Conservation (phyloP, 2,113 vertebrate species). For the Apteryx mantelli region DNA sequence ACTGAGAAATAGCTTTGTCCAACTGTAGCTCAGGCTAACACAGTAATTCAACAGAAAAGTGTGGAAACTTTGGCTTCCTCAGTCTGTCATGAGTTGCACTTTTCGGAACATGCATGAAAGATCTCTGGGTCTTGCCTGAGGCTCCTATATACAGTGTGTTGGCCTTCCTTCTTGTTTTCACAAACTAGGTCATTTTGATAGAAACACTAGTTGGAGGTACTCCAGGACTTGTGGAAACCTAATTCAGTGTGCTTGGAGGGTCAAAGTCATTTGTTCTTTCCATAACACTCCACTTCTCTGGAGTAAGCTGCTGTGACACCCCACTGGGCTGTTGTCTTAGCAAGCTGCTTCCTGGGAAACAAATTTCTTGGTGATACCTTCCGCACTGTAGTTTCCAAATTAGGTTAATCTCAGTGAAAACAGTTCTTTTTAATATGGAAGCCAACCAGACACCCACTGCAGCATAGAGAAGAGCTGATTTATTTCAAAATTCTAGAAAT, state of each 20-base stretch:
- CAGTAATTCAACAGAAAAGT: not conserved
- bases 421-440: conserved; percentile 1
- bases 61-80: not conserved
- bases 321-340: not conserved
- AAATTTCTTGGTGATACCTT: conserved; percentile 20
- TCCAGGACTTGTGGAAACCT: not conserved
- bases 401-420: conserved; percentile 22
- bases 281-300: not conserved
- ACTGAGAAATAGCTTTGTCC: not conserved
- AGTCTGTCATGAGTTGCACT: not conserved
- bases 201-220: conserved; percentile 6
- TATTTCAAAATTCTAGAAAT: conserved; percentile 61
- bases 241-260: not conserved
- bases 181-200: not conserved
- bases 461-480: conserved; percentile 41
- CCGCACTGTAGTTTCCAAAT: not conserved
- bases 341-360: conserved; percentile 31
- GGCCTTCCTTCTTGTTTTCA: not conserved
- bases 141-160: not conserved
- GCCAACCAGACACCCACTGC: conserved; percentile 12
- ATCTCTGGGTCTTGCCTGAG: not conserved
- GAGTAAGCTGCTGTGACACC: not conserved
- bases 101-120: not conserved
- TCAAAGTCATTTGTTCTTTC: not conserved
- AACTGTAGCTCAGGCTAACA: not conserved